Evolutionary conservation across 2,888 invertebrate species (phyloP).

Genomic region (Julus scanicus): DNA sequence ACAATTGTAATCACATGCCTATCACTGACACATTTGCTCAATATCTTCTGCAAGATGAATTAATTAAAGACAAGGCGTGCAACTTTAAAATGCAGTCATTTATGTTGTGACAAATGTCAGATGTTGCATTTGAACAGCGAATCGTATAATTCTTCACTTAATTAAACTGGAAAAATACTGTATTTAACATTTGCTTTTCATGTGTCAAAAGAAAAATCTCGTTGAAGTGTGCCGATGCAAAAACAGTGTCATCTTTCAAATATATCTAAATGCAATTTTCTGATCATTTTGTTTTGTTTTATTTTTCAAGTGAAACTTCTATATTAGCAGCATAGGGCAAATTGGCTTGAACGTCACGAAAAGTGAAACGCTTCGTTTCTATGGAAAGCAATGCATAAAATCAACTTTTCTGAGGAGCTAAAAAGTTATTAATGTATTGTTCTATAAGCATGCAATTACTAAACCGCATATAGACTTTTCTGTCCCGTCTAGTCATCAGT

Average conservation of each 20-base stretch:
- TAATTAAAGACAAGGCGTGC: not conserved
- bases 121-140: not conserved
- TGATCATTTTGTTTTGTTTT: not conserved
- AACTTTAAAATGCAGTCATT: not conserved
- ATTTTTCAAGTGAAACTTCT: not conserved
- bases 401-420: too few relatives aligned
- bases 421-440: too few relatives aligned
- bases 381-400: too few relatives aligned
- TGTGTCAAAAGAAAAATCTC: not conserved
- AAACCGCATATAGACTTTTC: too few relatives aligned
- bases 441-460: too few relatives aligned
- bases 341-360: too few relatives aligned
- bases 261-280: not conserved
- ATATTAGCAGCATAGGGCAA: too few relatives aligned
- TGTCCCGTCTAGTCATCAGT: too few relatives aligned
- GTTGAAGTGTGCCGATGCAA: too few relatives aligned
- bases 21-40: not conserved
- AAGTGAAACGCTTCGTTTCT: too few relatives aligned
- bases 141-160: not conserved
- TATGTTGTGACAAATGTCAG: not conserved
- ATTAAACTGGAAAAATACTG: not conserved
- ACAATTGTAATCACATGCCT: not conserved
- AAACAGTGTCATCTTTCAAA: not conserved
- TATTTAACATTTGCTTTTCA: not conserved
- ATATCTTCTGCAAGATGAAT: conserved; percentile 5